These are phyloP conservation scores for Papilio polyxenes DNA, from an alignment of 1,140 invertebrate species.

Conservation along the genomic window DNA sequence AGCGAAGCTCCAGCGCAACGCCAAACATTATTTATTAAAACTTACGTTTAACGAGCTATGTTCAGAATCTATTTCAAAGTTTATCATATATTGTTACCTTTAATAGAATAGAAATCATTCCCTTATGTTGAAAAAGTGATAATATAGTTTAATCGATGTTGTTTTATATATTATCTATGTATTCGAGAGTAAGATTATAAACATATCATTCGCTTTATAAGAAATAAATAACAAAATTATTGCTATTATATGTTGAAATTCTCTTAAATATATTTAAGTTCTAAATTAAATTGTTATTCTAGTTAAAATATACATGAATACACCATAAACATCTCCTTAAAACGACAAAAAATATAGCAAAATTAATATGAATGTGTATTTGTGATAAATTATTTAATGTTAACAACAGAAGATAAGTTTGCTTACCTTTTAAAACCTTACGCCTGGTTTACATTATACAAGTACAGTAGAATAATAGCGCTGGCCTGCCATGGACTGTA, in stretches of 20 bases:
- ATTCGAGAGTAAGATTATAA: constrained; percentile 67
- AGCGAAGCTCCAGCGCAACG: constrained; percentile 13
- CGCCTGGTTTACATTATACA: no score
- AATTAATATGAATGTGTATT: not conserved
- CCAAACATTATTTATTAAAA: not conserved
- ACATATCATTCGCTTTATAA: constrained; percentile 81
- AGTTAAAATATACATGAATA: constrained; percentile 29
- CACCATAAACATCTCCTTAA: not conserved
- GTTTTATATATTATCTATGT: constrained; percentile 43
- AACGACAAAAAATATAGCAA: not conserved
- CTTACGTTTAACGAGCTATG: not conserved
- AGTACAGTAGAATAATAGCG: no score
- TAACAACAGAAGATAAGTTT: not conserved
- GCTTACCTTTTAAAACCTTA: not conserved
- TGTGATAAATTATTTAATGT: not conserved
- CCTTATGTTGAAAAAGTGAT: constrained; percentile 44
- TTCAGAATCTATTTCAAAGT: constrained; percentile 26
- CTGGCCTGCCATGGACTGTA: no score
- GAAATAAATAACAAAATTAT: constrained; percentile 54
- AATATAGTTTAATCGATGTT: constrained; percentile 33
- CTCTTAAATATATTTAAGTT: constrained; percentile 25
- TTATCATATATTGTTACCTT: constrained; percentile 26
- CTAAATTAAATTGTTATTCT: constrained; percentile 21
- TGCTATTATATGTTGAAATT: constrained; percentile 31
- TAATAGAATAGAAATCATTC: constrained; percentile 33